Conservation (phyloP, 1,140 invertebrate species). For the Orchestia grillus region DNA sequence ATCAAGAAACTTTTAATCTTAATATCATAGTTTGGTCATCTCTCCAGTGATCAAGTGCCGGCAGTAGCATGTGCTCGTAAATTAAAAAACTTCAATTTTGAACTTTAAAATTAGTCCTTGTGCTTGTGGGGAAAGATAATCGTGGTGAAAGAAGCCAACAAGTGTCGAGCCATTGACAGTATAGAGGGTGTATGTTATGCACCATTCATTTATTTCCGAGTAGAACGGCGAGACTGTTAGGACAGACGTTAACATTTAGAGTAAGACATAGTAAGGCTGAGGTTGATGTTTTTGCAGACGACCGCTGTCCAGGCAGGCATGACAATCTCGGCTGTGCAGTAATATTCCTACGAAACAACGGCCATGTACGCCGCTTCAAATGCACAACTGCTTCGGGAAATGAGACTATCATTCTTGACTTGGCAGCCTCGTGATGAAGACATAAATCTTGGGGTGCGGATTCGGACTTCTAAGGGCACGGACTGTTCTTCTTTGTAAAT, state of each 20-base stretch:
- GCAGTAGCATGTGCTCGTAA: no score
- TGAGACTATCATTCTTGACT: constrained; percentile 47
- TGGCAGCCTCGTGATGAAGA: constrained; percentile 40
- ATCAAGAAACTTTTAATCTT: not conserved
- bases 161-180: not conserved
- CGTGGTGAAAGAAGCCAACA: no score
- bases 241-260: not conserved
- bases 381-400: constrained; percentile 20
- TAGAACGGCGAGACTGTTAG: not conserved
- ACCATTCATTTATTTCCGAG: not conserved
- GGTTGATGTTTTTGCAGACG: not conserved
- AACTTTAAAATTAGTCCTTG: no score
- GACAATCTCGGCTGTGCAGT: not conserved
- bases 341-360: constrained; percentile 4
- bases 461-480: not conserved
- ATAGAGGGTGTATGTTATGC: not conserved
- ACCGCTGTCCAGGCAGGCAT: not conserved
- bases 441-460: constrained; percentile 23
- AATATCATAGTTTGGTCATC: no score
- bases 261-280: not conserved
- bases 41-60: no score
- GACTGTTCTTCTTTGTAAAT: not conserved
- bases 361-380: not conserved
- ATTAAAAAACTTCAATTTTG: no score
- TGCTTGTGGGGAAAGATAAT: no score